Base-by-base conservation (phyloP, 2,113 vertebrate genomes). In the Rana temporaria region DNA sequence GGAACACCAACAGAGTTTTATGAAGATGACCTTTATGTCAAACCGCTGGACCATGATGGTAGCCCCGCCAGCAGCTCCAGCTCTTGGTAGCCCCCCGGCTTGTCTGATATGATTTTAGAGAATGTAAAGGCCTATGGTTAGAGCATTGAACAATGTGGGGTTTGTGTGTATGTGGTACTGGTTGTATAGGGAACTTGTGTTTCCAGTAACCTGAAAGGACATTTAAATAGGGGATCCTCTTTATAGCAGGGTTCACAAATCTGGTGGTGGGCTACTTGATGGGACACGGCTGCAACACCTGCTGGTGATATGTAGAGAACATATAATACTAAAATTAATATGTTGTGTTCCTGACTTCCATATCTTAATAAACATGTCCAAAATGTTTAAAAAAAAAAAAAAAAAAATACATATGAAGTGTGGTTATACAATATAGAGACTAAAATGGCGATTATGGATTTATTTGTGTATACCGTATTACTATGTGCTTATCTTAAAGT, bases 1-100 rank as follows among this genome's bases (percentile, higher is more conserved):
- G 96, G 95, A 96, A 84, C 95, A 97, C 87, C 88, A 91, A 84
- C 94, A 96, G 95, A 96, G 75, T 95, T 92, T 59, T 91, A 95
- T 63, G 85, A 85, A 34, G 91, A 91, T 1, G 90, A 91, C 64
- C 85, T 90, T 72, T 83, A 85, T 66, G 81, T 89, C 53, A 86
- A 88, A 0, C 82, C 73, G 53, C 17, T 60, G 18, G 73, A 69
- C 20, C 55, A 42, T 57, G 38, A 70, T 11, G 67, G 12, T 38
- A 74, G 84, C 22, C 81, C 79, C 32, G 82, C 7, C 68, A 17
- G 76, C 88, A 87, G 84, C 78, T 86, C 88, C 26, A 85, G 86
- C 0, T 85, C 87, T 68, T 87, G 89, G 85, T 88, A 90, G 87
- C 70, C 77, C 67, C 42, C 64, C 69, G 79, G 9, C 34, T 6